These are phyloP conservation scores for Enoplosus armatus DNA, from an alignment of 2,797 vertebrate genomes.

Conservation along the genomic window DNA sequence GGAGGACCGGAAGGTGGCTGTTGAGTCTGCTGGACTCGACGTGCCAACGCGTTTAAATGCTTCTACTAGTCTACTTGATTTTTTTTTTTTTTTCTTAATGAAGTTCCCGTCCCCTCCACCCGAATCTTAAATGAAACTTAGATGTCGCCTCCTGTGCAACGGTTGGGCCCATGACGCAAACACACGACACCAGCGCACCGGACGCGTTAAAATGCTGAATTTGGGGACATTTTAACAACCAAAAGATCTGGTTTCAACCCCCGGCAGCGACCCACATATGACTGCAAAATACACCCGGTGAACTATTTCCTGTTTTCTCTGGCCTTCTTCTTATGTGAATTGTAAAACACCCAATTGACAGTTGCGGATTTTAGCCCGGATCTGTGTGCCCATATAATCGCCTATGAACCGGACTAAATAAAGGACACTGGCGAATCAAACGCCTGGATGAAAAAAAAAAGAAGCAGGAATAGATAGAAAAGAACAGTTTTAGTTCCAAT, in stretches of 20 bases:
- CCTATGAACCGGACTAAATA: background rate
- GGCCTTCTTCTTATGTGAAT: background rate
- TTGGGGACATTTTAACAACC: background rate
- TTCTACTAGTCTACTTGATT: background rate
- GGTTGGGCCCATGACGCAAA: too few species aligned
- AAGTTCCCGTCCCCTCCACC: background rate
- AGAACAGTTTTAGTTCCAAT: fast-evolving
- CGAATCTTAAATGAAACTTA: constrained; percentile 21
- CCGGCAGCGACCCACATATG: background rate
- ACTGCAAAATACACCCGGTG: background rate
- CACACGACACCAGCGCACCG: fast-evolving
- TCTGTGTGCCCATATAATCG: background rate
- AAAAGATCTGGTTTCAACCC: fast-evolving
- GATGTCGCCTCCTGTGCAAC: background rate
- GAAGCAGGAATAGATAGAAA: too few species aligned
- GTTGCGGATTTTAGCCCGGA: fast-evolving
- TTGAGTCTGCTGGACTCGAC: too few species aligned
- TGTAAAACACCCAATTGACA: background rate
- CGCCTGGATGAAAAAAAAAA: background rate
- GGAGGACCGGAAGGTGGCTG: background rate
- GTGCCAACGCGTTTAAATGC: background rate
- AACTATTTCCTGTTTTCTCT: background rate
- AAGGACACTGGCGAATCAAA: background rate
- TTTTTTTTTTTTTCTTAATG: constrained; percentile 1
- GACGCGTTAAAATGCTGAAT: background rate